These are phyloP conservation scores for Heliothis peltigera DNA, from an alignment of 2,888 invertebrate species.

Conservation along the genomic window DNA sequence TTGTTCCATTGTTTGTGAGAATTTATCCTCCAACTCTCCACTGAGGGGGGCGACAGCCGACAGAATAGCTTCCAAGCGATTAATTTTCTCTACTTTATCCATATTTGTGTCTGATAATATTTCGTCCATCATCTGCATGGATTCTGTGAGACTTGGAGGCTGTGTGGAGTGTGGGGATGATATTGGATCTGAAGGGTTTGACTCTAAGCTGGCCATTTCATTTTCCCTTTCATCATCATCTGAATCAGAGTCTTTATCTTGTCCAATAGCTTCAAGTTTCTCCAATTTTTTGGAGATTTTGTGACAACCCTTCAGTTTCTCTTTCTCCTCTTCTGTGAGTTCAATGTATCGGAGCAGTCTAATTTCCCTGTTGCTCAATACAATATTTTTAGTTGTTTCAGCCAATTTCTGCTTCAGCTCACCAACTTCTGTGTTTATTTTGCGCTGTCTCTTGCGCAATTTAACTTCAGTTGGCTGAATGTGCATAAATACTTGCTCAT, in stretches of 20 bases:
- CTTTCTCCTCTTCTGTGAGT: constrained; percentile 97
- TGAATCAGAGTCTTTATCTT: constrained; percentile 94
- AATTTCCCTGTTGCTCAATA: constrained; percentile 97
- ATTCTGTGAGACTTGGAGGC: constrained; percentile 95
- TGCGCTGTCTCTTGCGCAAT: constrained; percentile 95
- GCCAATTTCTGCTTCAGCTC: constrained; percentile 95
- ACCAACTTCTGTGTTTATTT: constrained; percentile 97
- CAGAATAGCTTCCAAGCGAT: constrained; percentile 95
- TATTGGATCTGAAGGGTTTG: constrained; percentile 93
- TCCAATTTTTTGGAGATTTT: constrained; percentile 98
- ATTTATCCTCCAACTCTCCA: constrained; percentile 89
- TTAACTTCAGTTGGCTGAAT: constrained; percentile 96
- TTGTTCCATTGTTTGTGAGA: constrained; percentile 88
- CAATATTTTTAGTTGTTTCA: constrained; percentile 95
- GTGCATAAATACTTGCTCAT: constrained; percentile 96
- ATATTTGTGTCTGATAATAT: constrained; percentile 95
- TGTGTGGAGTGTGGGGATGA: constrained; percentile 94
- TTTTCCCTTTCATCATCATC: constrained; percentile 93
- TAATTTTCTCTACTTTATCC: constrained; percentile 96
- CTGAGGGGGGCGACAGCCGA: constrained; percentile 94
- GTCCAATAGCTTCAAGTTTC: constrained; percentile 95
- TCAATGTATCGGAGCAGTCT: constrained; percentile 96
- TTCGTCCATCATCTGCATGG: constrained; percentile 97
- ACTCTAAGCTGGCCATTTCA: constrained; percentile 95
- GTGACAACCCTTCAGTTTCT: constrained; percentile 96